A percentile compares a stretch with the other conserved stretches of the same genome.
These are phyloP conservation scores for Cheirogaleus major DNA, from an alignment of 2,797 vertebrate genomes.

Conservation along the genomic window DNA sequence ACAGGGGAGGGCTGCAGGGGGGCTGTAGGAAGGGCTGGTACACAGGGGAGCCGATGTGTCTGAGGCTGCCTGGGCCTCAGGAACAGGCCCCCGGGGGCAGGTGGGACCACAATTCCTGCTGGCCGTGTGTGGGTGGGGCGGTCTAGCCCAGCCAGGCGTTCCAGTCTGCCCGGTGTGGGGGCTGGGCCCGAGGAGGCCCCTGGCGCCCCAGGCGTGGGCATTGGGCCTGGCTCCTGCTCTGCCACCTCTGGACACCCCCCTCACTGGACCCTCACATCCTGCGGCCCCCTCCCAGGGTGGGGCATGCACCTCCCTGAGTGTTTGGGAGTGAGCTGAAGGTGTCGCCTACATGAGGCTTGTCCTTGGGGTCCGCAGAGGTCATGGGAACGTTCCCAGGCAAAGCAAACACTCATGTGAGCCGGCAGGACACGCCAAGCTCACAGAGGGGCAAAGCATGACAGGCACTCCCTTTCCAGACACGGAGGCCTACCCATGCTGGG, in stretches of 20 bases:
- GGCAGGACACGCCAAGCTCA: not conserved
- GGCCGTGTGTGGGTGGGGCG: slow-evolving; percentile 52
- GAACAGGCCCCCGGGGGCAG: slow-evolving; percentile 57
- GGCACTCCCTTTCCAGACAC: not conserved
- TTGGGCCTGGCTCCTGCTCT: not conserved
- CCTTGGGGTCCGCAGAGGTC: slow-evolving; percentile 32
- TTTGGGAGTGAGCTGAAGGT: not conserved
- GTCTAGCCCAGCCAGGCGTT: slow-evolving; percentile 60
- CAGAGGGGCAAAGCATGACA: not conserved
- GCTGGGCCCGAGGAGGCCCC: slow-evolving; percentile 45
- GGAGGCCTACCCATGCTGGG: accelerated
- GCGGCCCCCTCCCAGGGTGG: not conserved
- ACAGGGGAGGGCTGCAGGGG: not conserved
- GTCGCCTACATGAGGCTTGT: not conserved
- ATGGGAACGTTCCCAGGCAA: not conserved
- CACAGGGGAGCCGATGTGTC: slow-evolving; percentile 53
- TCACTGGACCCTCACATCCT: not conserved
- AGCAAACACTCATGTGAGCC: not conserved
- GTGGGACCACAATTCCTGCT: slow-evolving; percentile 43
- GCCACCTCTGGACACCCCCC: not conserved
- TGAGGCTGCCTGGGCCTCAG: not conserved
- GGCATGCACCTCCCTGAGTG: not conserved
- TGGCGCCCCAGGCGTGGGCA: not conserved
- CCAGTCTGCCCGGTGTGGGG: slow-evolving; percentile 74
- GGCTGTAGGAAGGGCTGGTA: not conserved